phyloP scores from a whole-genome alignment of 1,140 invertebrate genomes.

The Diprion similis region DNA sequence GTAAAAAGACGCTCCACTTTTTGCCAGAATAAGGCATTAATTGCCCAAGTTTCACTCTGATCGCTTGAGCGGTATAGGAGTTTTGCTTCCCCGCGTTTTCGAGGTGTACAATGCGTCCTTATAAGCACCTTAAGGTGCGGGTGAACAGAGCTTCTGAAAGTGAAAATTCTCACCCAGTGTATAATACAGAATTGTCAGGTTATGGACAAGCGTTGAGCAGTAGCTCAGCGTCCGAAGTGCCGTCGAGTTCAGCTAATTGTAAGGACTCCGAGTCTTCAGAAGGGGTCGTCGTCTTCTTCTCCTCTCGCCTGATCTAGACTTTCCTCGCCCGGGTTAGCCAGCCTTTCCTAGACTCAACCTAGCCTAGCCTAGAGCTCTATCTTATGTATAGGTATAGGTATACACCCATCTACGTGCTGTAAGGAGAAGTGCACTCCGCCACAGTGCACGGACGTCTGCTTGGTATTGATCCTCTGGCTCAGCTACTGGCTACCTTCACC shows the following conservation, averaged over 20 bases:
- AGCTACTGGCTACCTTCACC: constrained; percentile 62
- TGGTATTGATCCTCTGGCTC: constrained; percentile 59
- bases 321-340: constrained; percentile 43
- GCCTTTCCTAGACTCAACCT: constrained; percentile 52
- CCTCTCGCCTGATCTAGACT: constrained; percentile 44
- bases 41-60: too few species aligned
- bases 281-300: neutral
- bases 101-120: too few species aligned
- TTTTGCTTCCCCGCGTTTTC: too few species aligned
- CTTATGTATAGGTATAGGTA: constrained; percentile 26
- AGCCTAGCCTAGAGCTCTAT: constrained; percentile 45
- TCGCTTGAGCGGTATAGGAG: too few species aligned
- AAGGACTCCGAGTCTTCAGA: neutral
- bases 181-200: too few species aligned
- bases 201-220: neutral
- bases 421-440: constrained; percentile 55
- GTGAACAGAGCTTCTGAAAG: too few species aligned
- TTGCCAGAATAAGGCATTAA: too few species aligned
- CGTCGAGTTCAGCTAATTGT: neutral
- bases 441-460: constrained; percentile 54
- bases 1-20: too few species aligned
- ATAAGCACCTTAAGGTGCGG: too few species aligned
- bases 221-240: neutral
- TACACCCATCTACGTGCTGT: constrained; percentile 17
- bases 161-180: too few species aligned